Evolutionary conservation across 1,140 invertebrate genomes (phyloP).

Genomic region (Andricus grossulariae): DNA sequence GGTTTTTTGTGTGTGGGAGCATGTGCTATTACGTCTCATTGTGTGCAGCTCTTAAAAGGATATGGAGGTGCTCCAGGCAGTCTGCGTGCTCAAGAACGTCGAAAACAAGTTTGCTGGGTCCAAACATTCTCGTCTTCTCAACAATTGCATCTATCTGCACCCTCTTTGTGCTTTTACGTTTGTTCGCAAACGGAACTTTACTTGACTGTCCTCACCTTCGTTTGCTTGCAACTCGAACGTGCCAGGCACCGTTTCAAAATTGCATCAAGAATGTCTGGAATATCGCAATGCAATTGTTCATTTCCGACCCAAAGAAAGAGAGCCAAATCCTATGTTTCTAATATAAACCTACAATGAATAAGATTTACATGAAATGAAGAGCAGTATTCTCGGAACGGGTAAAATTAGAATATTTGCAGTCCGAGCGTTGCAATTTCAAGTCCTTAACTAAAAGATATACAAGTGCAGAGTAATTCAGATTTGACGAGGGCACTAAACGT

Average conservation of each 20-base stretch:
- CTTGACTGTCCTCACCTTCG: constrained; percentile 32
- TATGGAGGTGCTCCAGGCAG: background rate
- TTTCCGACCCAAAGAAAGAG: too few relatives aligned
- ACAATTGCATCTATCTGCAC: constrained; percentile 29
- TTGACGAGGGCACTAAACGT: constrained; percentile 20
- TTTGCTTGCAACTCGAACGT: background rate
- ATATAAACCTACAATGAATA: background rate
- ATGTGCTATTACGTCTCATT: background rate
- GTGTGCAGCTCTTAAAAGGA: constrained; percentile 2
- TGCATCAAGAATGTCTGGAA: too few relatives aligned
- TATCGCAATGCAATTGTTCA: too few relatives aligned
- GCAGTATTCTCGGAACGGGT: constrained; percentile 1
- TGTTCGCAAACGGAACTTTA: constrained; percentile 28
- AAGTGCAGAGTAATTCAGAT: constrained; percentile 5
- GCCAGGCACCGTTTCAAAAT: too few relatives aligned
- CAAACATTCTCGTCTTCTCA: constrained; percentile 44
- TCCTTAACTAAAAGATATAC: constrained; percentile 7
- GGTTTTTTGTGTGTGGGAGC: background rate
- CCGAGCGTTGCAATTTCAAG: background rate
- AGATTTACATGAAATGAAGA: constrained; percentile 17
- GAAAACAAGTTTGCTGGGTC: constrained; percentile 49
- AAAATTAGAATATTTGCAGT: constrained; percentile 20
- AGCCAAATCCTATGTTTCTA: too few relatives aligned
- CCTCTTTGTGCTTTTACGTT: constrained; percentile 27
- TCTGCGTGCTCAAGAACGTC: constrained; percentile 2